Percentiles rank a stretch among this genome's conserved stretches.
Conservation (phyloP, 2,113 vertebrate species). For the Ploceus nigricollis region DNA sequence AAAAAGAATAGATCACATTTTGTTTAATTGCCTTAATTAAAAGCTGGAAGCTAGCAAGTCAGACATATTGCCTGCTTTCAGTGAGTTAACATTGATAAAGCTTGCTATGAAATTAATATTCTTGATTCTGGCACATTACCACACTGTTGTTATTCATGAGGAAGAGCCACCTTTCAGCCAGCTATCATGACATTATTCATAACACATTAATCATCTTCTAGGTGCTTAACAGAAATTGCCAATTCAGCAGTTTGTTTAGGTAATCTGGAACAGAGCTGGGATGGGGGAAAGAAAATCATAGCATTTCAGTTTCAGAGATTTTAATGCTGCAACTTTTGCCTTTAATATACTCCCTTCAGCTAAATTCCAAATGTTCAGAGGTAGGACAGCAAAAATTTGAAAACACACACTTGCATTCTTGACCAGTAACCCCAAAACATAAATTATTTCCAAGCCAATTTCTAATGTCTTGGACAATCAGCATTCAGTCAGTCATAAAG, state of each 20-base stretch:
- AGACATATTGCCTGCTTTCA: neutral
- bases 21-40: conserved; percentile 31
- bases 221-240: neutral
- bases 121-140: neutral
- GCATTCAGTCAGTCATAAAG: neutral
- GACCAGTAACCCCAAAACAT: neutral
- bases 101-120: neutral
- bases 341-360: neutral
- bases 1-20: neutral
- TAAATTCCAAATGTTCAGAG: neutral
- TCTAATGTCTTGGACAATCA: neutral
- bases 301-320: neutral
- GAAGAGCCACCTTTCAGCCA: neutral
- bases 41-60: neutral
- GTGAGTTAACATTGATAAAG: neutral
- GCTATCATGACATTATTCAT: neutral
- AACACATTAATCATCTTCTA: conserved; percentile 12
- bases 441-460: neutral
- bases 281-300: neutral
- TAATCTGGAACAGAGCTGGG: neutral
- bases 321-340: neutral
- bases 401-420: neutral
- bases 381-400: neutral
- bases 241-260: neutral
- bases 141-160: neutral